Evolutionary conservation across 2,797 vertebrate species (phyloP), one percentile per base, ranked within the genome.

Genomic region (Aplochiton taeniatus): DNA sequence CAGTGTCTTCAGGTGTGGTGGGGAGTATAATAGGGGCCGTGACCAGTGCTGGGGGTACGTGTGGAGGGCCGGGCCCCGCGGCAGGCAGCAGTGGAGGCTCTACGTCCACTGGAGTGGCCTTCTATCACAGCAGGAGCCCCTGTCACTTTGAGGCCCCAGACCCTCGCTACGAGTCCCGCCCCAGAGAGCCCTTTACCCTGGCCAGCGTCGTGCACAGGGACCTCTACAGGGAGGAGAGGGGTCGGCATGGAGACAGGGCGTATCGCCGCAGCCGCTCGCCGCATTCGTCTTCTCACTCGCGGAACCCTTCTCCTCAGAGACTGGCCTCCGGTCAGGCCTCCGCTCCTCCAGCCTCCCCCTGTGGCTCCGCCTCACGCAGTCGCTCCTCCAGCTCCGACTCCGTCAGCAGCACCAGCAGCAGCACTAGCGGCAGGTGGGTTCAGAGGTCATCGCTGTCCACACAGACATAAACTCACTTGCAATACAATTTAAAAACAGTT

Each of bases 131-230:
- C 85, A 93, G 96, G 90, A 99, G 98, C 80, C 97, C 98, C 42
- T 96, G 94, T 86, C 96, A 93, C 76, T 98, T 99, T 89, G 97
- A 98, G 41, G 90, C 95, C 65, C 92, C 97, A 8, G 97, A 98
- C 83, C 92, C 96, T 86, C 96, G 97, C 55, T 99, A 98, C 0
- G 98, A 99, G 85, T 88, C 96, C 84, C 95, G 96, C 80, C 84
- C 94, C 72, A 93, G 98, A 84, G 98, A 99, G 85, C 91, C 94
- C 85, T 98, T 96, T 68, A 95, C 95, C 77, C 91, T 98, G 90
- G 94, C 97, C 85, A 98, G 98, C 61, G 96, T 97, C 83, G 96
- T 98, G 78, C 96, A 98, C 92, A 94, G 98, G 91, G 98, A 99
- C 89, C 93, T 98, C 85, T 98, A 98, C 92, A 91, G 96, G 78